Percentiles rank a stretch among this genome's conserved stretches.
Conservation (phyloP, 2,113 vertebrate species). For the Ciconia boyciana region DNA sequence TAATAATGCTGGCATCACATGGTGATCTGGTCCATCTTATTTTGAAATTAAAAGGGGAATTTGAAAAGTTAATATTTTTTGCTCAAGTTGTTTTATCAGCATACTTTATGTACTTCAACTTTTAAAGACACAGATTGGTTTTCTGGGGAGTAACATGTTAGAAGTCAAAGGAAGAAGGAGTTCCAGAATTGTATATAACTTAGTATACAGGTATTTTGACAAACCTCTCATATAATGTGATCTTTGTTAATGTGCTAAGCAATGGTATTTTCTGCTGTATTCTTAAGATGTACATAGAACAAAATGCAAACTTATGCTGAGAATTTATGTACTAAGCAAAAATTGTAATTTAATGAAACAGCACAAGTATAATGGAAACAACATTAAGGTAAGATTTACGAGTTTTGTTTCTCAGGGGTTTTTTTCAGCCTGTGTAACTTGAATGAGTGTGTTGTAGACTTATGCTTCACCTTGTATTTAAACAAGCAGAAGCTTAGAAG, state of each 20-base stretch:
- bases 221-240: neutral
- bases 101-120: neutral
- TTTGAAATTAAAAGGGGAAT: constrained; percentile 17
- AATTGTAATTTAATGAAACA: constrained; percentile 11
- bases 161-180: neutral
- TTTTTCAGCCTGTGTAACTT: neutral
- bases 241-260: constrained; percentile 43
- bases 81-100: neutral
- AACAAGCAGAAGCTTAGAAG: neutral
- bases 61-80: neutral
- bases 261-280: constrained; percentile 38
- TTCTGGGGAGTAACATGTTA: neutral
- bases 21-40: neutral
- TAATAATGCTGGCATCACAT: neutral
- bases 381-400: neutral
- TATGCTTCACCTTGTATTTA: neutral
- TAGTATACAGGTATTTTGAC: constrained; percentile 9
- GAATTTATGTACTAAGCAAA: constrained; percentile 5
- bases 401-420: neutral
- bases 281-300: constrained; percentile 21
- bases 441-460: neutral
- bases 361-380: neutral
- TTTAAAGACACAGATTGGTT: neutral
- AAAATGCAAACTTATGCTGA: constrained; percentile 8
- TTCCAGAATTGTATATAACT: constrained; percentile 28